These are phyloP conservation scores for Synanthedon formicaeformis DNA, from an alignment of 2,888 invertebrate species.

Conservation along the genomic window DNA sequence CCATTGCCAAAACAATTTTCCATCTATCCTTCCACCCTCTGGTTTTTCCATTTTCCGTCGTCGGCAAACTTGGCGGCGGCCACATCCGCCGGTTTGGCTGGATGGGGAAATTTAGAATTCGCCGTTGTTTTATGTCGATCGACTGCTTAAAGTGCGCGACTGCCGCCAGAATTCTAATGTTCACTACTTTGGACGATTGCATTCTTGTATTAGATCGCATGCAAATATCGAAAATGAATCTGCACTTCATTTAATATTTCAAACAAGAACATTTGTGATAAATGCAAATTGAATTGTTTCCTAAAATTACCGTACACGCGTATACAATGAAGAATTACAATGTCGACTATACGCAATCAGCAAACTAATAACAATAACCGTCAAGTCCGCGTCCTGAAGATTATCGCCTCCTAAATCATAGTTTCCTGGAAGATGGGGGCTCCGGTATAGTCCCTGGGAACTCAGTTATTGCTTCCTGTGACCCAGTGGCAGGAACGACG, in stretches of 20 bases:
- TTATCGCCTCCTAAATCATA: conserved; percentile 53
- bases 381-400: conserved; percentile 20
- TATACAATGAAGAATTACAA: too few relatives aligned
- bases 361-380: conserved; percentile 1
- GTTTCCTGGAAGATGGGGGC: conserved; percentile 41
- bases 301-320: too few relatives aligned
- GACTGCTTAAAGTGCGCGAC: conserved; percentile 19
- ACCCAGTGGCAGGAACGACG: conserved; percentile 40
- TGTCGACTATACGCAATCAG: neutral
- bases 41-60: conserved; percentile 54
- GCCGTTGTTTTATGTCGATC: conserved; percentile 22
- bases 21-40: conserved; percentile 43
- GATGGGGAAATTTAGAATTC: conserved; percentile 33
- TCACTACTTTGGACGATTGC: conserved; percentile 22
- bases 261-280: too few relatives aligned
- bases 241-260: too few relatives aligned
- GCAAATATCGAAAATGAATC: neutral
- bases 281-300: too few relatives aligned
- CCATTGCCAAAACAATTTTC: conserved; percentile 59
- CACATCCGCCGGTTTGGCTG: conserved; percentile 29
- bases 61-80: conserved; percentile 45
- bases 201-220: conserved; percentile 4
- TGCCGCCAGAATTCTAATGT: conserved; percentile 22
- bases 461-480: conserved; percentile 67
- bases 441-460: conserved; percentile 29